A percentile compares a stretch with the other conserved stretches of the same genome.
Conservation (phyloP, 1,140 invertebrate species). For the Sinella curviseta region DNA sequence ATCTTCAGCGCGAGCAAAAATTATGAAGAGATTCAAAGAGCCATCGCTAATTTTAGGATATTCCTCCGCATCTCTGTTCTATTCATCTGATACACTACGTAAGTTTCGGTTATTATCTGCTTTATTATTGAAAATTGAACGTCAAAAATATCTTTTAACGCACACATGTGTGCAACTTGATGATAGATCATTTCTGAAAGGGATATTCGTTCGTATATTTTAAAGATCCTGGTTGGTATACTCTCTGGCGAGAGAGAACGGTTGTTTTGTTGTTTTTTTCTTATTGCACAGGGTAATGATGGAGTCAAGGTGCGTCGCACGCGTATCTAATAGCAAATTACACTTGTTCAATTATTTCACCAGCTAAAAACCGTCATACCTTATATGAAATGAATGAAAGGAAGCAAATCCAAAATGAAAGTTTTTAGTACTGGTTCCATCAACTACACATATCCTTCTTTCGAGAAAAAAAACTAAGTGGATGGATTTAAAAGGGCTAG, state of each 20-base stretch:
- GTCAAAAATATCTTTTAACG: background rate
- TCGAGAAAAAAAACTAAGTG: background rate
- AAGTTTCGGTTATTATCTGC: background rate
- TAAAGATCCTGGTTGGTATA: no score
- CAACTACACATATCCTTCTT: background rate
- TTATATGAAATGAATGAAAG: background rate
- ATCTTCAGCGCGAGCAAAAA: no score
- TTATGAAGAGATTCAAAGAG: background rate
- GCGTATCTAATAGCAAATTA: constrained; percentile 34
- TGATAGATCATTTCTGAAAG: background rate
- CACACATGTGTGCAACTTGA: background rate
- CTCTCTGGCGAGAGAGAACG: background rate
- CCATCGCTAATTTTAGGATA: background rate
- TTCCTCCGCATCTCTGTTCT: background rate
- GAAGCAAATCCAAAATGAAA: background rate
- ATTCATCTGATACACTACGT: background rate
- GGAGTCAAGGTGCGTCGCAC: constrained; percentile 30
- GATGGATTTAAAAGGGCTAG: background rate
- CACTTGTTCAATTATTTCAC: constrained; percentile 31
- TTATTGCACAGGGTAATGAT: background rate
- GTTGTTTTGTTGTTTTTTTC: background rate
- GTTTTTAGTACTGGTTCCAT: background rate
- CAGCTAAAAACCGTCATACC: background rate
- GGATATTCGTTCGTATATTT: no score
- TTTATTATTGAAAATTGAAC: background rate